These are phyloP conservation scores for Charadrius vociferus DNA, from an alignment of 2,113 vertebrate genomes.

Conservation along the genomic window DNA sequence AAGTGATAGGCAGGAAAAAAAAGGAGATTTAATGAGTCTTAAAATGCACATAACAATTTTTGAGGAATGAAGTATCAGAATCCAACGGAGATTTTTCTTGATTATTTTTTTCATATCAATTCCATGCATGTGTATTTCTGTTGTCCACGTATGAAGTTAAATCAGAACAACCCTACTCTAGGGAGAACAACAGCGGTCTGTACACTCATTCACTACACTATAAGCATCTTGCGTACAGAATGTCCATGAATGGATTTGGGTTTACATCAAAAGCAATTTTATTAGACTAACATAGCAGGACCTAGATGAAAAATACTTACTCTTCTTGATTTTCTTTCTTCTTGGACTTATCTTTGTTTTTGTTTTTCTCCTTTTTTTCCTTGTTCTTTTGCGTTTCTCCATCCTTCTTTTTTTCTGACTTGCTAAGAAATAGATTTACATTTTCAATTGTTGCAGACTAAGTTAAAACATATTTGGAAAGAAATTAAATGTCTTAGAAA, in stretches of 20 bases:
- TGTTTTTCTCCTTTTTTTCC: constrained; percentile 69
- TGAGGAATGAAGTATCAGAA: background rate
- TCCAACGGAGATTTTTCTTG: background rate
- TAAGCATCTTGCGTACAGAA: background rate
- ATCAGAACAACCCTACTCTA: background rate
- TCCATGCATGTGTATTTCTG: background rate
- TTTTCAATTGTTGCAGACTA: background rate
- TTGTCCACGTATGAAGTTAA: background rate
- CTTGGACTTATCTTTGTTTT: constrained; percentile 65
- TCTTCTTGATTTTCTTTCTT: constrained; percentile 76
- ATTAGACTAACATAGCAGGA: background rate
- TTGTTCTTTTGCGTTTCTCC: constrained; percentile 75
- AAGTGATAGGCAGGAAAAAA: background rate
- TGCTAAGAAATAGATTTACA: constrained; percentile 66
- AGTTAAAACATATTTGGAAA: background rate
- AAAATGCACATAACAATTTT: background rate
- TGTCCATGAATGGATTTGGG: background rate
- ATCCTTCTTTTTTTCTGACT: constrained; percentile 73
- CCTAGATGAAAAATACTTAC: constrained; percentile 68
- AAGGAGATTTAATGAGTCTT: background rate
- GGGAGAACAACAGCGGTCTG: background rate
- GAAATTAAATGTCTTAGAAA: background rate
- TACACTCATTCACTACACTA: background rate
- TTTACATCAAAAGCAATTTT: background rate
- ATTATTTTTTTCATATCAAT: background rate